phyloP scores from a whole-genome alignment of 30 jellyfish, hydroid and myxozoan genomes.

The Haliclystus octoradiatus region DNA sequence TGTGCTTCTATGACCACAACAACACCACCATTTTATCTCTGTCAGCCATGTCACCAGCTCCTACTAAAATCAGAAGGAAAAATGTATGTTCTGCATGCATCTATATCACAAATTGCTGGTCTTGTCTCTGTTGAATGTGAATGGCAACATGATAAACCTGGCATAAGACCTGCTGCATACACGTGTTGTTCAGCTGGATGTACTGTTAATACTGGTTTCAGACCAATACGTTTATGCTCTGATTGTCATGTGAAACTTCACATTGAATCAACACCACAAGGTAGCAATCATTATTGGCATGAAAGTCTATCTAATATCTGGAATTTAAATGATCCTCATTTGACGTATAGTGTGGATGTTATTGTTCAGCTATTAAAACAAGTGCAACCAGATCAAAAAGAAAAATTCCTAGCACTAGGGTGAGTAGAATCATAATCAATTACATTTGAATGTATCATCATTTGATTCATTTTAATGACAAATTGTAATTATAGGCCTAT shows the following conservation, averaged over 20 bases:
- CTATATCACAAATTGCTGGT: slow-evolving; percentile 52
- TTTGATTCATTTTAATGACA: too few species aligned
- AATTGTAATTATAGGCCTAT: too few species aligned
- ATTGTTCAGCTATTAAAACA: slow-evolving; percentile 52
- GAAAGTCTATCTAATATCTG: slow-evolving; percentile 55
- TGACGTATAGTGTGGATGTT: slow-evolving; percentile 63
- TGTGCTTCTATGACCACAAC: slow-evolving; percentile 39
- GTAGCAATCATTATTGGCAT: slow-evolving; percentile 51
- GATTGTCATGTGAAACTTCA: slow-evolving; percentile 27
- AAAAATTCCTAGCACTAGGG: slow-evolving; percentile 74
- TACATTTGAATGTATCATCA: neutral
- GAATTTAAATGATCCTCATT: slow-evolving; percentile 64
- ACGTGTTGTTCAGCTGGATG: slow-evolving; percentile 75
- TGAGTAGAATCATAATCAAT: slow-evolving; percentile 1
- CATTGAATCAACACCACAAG: slow-evolving; percentile 1
- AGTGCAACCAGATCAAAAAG: slow-evolving; percentile 65
- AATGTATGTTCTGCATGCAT: slow-evolving; percentile 30
- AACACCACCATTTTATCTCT: slow-evolving; percentile 77
- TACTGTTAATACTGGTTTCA: slow-evolving; percentile 34
- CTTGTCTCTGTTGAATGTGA: slow-evolving; percentile 64
- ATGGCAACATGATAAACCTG: slow-evolving; percentile 34
- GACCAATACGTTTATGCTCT: slow-evolving; percentile 72
- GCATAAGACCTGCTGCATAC: slow-evolving; percentile 49
- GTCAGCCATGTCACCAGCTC: slow-evolving; percentile 36
- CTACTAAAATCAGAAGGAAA: slow-evolving; percentile 17